Evolutionary conservation across 2,113 vertebrate species (phyloP).

Genomic region (Balaeniceps rex): DNA sequence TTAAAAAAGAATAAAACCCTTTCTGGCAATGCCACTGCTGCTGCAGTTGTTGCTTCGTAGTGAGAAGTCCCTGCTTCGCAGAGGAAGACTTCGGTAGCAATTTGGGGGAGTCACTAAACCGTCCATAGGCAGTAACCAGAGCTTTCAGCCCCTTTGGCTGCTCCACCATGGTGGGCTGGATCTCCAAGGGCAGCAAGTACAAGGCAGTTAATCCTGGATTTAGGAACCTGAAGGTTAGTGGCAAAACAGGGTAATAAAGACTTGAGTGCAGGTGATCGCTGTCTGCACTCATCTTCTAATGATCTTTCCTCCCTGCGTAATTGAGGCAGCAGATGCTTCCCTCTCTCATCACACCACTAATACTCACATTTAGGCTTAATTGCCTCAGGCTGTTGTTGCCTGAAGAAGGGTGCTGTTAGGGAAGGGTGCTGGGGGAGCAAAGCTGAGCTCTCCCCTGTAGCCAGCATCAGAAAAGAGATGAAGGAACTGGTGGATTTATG

Average conservation of each 20-base stretch:
- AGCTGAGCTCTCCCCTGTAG: neutral
- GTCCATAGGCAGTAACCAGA: neutral
- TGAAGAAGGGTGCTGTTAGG: neutral
- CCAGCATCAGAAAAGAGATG: neutral
- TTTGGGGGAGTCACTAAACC: neutral
- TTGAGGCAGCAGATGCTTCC: neutral
- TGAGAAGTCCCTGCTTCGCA: neutral
- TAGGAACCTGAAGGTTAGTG: neutral
- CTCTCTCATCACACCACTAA: neutral
- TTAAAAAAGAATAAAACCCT: neutral
- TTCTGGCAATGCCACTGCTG: neutral
- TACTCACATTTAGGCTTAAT: neutral
- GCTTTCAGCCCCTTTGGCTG: neutral
- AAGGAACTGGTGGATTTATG: neutral
- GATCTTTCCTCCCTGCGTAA: neutral
- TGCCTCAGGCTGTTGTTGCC: neutral
- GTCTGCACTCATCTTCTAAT: neutral
- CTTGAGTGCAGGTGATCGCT: neutral
- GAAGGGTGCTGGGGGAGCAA: neutral
- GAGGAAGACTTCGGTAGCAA: neutral
- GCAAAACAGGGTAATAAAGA: neutral
- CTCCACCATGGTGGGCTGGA: neutral
- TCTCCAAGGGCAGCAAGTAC: neutral
- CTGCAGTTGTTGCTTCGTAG: neutral
- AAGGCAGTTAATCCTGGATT: neutral